Base-by-base conservation (phyloP, 2,113 vertebrate species). In the Ceratotherium simum region DNA sequence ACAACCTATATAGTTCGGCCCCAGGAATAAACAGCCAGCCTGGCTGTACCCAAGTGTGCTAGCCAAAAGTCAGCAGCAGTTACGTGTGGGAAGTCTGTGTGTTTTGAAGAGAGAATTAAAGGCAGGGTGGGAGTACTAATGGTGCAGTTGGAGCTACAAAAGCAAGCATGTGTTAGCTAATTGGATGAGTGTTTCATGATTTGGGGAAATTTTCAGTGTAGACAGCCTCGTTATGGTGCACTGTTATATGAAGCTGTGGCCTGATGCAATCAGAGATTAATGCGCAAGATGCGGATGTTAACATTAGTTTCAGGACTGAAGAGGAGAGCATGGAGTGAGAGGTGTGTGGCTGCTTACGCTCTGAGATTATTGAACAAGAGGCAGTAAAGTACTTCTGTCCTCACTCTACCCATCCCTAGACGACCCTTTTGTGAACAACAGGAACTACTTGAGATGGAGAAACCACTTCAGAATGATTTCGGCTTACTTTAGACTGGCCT, bases 61-160 rank as follows among this genome's bases (percentile, higher is more conserved):
- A 54, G 42, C 84, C 70, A n/a, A 39, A 80, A 64, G 88, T 76
- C 42, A 65, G 76, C 17, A 14, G 62, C 29, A 67, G 70, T 54
- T 10, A 0, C 2, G 25, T 16, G 75, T 87, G 58, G 83, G 73
- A 89, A 80, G 84, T 64, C 58, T 46, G 82, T 51, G 88, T 88
- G 75, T 83, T 95, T 95, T 69, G 64, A 83, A 87, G 16, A 70
- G 51, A 83, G 79, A 90, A 87, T 75, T 67, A 54, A 83, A 94
- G 87, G 73, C n/a, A 23, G 72, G 31, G n/a, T 39, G n/a, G 62
- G 65, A 33, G 62, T 64, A 76, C 65, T 67, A 17, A 56, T 5
- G 70, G 62, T 21, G 58, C 76, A 65, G 58, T 29, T 25, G 23
- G 72, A 75, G 20, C 58, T 72, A 36, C 23, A 81, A 54, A 93